Evolutionary conservation across 2,113 vertebrate genomes (phyloP).

Genomic region (Ptilorrhoa leucosticta): DNA sequence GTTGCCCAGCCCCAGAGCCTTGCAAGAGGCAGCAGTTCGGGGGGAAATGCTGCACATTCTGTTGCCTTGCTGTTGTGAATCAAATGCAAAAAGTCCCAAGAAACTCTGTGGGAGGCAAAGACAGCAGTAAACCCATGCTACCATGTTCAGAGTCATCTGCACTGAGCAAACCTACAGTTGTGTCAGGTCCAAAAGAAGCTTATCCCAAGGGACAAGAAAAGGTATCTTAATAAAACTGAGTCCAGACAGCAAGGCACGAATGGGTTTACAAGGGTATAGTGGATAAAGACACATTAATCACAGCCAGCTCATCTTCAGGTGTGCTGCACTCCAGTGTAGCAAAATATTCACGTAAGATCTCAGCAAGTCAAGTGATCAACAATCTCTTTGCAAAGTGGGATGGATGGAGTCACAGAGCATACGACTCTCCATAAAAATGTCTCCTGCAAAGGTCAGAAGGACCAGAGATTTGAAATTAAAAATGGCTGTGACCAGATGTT

Average conservation of each 20-base stretch:
- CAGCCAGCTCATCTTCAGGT: background rate
- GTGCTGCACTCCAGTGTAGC: background rate
- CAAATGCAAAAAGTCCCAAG: background rate
- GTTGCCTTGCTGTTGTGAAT: background rate
- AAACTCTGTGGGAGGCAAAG: background rate
- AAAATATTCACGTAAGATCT: background rate
- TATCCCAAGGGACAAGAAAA: background rate
- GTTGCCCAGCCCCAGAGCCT: background rate
- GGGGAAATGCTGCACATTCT: background rate
- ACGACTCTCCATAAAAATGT: background rate
- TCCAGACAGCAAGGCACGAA: background rate
- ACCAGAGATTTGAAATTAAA: background rate
- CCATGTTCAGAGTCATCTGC: background rate
- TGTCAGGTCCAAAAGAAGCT: background rate
- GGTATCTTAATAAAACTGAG: background rate
- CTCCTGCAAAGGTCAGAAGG: background rate
- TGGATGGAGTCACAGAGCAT: background rate
- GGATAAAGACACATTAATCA: background rate
- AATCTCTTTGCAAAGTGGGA: background rate
- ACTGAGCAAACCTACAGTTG: background rate
- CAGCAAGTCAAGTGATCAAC: background rate
- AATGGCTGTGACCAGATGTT: background rate
- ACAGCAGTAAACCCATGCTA: background rate
- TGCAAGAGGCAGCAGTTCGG: background rate
- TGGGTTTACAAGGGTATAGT: background rate